phyloP scores from a whole-genome alignment of 2,797 vertebrate species.

The Coregonus sp. region DNA sequence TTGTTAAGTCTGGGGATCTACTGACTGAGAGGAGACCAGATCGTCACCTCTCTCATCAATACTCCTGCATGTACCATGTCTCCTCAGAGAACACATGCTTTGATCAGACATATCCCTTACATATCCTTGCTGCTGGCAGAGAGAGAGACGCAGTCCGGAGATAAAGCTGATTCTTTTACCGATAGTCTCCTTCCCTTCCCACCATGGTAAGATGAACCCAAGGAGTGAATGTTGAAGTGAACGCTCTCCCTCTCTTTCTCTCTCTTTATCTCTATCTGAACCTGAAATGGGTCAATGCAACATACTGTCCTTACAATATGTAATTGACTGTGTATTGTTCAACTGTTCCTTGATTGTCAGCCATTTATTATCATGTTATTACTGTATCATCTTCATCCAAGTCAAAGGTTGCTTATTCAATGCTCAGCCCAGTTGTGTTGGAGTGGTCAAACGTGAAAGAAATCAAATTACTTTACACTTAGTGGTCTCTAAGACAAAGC shows the following conservation, averaged over 20 bases:
- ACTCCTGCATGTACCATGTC: slow-evolving; percentile 35
- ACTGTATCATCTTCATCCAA: background rate
- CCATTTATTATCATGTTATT: background rate
- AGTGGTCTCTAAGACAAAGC: slow-evolving; percentile 39
- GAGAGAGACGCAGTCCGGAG: slow-evolving; percentile 36
- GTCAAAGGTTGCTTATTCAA: background rate
- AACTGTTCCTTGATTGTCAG: background rate
- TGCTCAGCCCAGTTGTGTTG: background rate
- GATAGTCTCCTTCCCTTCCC: background rate
- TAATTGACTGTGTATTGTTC: background rate
- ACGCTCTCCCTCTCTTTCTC: background rate
- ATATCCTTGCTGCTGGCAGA: slow-evolving; percentile 37
- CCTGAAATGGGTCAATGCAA: background rate
- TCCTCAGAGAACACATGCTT: slow-evolving; percentile 53
- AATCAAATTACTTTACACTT: slow-evolving; percentile 22
- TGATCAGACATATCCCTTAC: slow-evolving; percentile 59
- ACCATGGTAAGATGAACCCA: background rate
- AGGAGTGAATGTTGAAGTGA: background rate
- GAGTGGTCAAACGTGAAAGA: slow-evolving; percentile 17
- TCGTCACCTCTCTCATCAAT: slow-evolving; percentile 53
- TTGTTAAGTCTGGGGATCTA: slow-evolving; percentile 21
- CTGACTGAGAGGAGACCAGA: slow-evolving; percentile 37
- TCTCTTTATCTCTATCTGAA: background rate
- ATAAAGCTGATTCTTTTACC: slow-evolving; percentile 54
- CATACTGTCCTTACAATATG: background rate